phyloP scores from a whole-genome alignment of 2,113 vertebrate species.

The Noturus placidus region DNA sequence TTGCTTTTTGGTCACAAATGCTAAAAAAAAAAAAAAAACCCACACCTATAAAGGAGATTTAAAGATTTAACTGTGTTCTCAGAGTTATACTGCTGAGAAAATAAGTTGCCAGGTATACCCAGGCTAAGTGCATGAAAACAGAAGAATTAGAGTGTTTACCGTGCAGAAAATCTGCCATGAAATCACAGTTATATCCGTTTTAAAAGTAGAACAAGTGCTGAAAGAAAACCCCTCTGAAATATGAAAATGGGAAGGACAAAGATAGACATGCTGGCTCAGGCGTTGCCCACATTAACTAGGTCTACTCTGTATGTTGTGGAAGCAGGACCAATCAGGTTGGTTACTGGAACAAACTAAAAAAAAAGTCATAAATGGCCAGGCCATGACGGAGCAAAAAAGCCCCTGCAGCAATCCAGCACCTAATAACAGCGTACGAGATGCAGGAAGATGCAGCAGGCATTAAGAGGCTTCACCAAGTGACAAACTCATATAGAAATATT shows the following conservation, averaged over 20 bases:
- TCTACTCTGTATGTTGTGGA: neutral
- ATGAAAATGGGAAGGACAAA: neutral
- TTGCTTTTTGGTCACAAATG: constrained; percentile 27
- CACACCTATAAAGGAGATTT: constrained; percentile 58
- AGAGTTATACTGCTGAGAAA: constrained; percentile 11
- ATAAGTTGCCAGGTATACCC: constrained; percentile 51
- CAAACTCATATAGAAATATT: neutral
- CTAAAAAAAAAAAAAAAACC: neutral
- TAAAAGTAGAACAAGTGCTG: constrained; percentile 8
- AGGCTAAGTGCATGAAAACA: constrained; percentile 39
- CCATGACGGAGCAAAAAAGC: neutral
- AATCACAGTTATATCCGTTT: constrained; percentile 18
- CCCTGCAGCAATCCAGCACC: constrained; percentile 4
- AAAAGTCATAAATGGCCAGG: neutral
- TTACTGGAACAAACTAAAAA: neutral
- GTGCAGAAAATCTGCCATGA: neutral
- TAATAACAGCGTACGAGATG: neutral
- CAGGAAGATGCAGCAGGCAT: neutral
- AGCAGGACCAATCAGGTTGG: constrained; percentile 6
- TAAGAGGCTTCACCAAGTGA: neutral
- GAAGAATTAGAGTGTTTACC: constrained; percentile 31
- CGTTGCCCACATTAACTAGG: neutral
- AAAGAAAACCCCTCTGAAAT: constrained; percentile 1
- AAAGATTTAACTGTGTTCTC: constrained; percentile 57
- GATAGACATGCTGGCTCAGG: neutral